These are phyloP conservation scores for Zaprionus gabonicus DNA, from an alignment of 1,140 invertebrate genomes.

Conservation along the genomic window DNA sequence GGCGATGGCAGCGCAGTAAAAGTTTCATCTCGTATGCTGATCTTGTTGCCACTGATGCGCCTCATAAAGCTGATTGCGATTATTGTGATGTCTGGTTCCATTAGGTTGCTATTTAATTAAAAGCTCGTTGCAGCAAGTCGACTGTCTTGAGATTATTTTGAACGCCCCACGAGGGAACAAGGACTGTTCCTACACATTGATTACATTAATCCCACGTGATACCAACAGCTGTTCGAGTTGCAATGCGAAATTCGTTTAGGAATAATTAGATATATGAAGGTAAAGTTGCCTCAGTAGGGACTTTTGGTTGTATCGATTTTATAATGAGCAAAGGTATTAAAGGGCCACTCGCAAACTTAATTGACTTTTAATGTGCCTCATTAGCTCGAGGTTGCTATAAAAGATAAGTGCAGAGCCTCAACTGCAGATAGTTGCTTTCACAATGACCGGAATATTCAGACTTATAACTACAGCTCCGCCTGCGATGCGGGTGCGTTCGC, in stretches of 20 bases:
- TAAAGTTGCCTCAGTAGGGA: background rate
- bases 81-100: constrained; percentile 3
- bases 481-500: background rate
- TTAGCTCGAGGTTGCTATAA: background rate
- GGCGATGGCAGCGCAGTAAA: constrained; percentile 61
- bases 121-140: background rate
- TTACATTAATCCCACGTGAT: background rate
- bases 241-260: background rate
- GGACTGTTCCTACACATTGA: background rate
- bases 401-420: background rate
- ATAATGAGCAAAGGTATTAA: background rate
- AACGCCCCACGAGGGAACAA: too few relatives aligned
- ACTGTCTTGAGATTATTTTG: background rate
- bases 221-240: background rate
- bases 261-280: background rate
- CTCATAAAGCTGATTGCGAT: constrained; percentile 19
- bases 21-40: constrained; percentile 61
- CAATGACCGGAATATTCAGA: constrained; percentile 5
- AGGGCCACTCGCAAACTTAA: background rate
- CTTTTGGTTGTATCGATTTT: background rate
- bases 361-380: background rate
- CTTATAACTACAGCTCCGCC: background rate
- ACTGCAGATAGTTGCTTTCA: background rate
- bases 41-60: constrained; percentile 40
- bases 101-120: constrained; percentile 14